Base-by-base conservation (phyloP, 2,797 vertebrate genomes). In the Galago senegalensis region DNA sequence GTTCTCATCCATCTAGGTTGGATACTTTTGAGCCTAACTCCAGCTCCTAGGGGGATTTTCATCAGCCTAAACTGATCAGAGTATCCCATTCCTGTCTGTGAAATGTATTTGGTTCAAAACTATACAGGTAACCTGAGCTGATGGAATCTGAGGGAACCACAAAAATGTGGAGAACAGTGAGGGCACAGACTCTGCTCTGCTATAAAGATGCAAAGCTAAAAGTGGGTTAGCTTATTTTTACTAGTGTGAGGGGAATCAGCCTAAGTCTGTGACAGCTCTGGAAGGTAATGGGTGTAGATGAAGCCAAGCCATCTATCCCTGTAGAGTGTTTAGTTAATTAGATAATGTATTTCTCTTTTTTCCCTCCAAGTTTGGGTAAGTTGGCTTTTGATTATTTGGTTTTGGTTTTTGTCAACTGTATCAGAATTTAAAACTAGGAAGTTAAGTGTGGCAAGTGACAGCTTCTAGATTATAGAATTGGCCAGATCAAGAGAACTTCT, bases 391-490 rank as follows among this genome's bases (percentile, higher is more conserved):
- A 2, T 9, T 56, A n/a, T 76, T 79, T 49, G 34, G 34, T 69
- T 72, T 72, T n/a, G 21, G 49, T 53, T 72, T 72, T 43, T 63
- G 34, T 46, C 76, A 95, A 31, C 80, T 83, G 2, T 73, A 23
- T 58, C 37, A 91, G 46, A 92, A 83, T 94, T 69, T 88, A 70
- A 53, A 82, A 75, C 56, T 73, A 92, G 72, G 43, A 93, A 93
- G 75, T 86, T 49, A 89, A 96, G 20, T 53, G 1, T 72, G 43
- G 4, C 67, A 80, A 84, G 27, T 56, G 21, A 46, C 23, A 95
- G 58, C 31, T 72, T 37, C 21, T 93, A 75, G 63, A 79, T 87
- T 93, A 37, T 79, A 61, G 69, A 70, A 58, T n/a, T 91, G 70
- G 21, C 73, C 75, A 37, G 83, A 89, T 76, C 76, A 94, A 85